Conservation (phyloP, 2,888 invertebrate genomes). For the Apamea epomidion region DNA sequence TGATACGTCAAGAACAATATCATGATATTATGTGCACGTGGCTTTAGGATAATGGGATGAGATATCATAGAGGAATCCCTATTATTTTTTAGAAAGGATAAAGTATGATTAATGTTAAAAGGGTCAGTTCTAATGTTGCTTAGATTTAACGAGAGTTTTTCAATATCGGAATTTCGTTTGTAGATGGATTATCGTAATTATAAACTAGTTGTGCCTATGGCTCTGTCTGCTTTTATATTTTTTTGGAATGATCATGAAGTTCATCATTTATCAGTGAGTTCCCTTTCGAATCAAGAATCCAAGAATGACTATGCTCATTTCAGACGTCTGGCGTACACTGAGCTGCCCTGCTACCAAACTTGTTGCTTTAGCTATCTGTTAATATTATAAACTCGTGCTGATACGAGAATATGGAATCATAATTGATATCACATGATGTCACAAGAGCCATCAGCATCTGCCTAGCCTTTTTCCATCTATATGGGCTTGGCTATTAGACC, state of each 20-base stretch:
- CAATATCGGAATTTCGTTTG: conserved; percentile 19
- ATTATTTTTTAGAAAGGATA: conserved; percentile 46
- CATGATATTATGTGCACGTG: conserved; percentile 12
- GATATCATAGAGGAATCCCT: conserved; percentile 33
- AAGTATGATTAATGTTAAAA: conserved; percentile 33
- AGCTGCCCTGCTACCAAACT: not conserved
- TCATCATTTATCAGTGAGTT: not conserved
- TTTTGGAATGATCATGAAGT: not conserved
- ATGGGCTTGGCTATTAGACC: not conserved
- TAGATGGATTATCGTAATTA: conserved; percentile 41
- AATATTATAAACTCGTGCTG: not conserved
- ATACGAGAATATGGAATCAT: not conserved
- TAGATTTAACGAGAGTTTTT: conserved; percentile 25
- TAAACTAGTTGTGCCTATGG: not conserved
- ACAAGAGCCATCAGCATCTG: not conserved
- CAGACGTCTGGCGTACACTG: not conserved
- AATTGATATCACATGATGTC: not conserved
- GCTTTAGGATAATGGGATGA: conserved; percentile 39
- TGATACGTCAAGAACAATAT: conserved; percentile 2
- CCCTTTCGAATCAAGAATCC: not conserved
- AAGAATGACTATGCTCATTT: not conserved
- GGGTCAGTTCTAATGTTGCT: conserved; percentile 41
- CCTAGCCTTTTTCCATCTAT: not conserved
- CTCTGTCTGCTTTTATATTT: not conserved
- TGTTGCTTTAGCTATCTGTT: not conserved